Evolutionary conservation across 2,113 vertebrate genomes (phyloP).

Genomic region (Leucosticte australis): DNA sequence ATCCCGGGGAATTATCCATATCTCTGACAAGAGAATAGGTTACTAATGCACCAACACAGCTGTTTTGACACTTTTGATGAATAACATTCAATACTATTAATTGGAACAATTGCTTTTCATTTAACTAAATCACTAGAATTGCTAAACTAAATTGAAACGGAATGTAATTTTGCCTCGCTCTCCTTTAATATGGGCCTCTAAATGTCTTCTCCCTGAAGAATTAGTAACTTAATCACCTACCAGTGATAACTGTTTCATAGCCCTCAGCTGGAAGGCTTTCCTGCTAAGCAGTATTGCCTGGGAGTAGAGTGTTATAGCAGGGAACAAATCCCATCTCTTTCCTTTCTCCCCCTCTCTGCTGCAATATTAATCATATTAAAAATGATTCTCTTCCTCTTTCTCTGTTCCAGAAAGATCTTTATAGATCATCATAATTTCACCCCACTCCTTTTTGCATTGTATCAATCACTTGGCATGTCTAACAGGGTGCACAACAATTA

Average conservation of each 20-base stretch:
- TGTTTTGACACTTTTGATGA: slow-evolving; percentile 88
- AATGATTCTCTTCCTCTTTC: slow-evolving; percentile 49
- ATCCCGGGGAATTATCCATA: slow-evolving; percentile 74
- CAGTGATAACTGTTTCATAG: slow-evolving; percentile 85
- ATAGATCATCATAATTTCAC: slow-evolving; percentile 47
- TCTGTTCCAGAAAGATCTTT: slow-evolving; percentile 58
- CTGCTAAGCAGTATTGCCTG: slow-evolving; percentile 67
- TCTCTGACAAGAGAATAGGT: slow-evolving; percentile 82
- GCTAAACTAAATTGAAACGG: slow-evolving; percentile 85
- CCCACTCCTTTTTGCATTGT: slow-evolving; percentile 26
- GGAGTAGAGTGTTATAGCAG: slow-evolving; percentile 52
- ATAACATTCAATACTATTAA: slow-evolving; percentile 93
- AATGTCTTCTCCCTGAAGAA: slow-evolving; percentile 86
- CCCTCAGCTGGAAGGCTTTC: slow-evolving; percentile 79
- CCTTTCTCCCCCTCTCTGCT: slow-evolving; percentile 43
- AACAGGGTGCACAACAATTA: slow-evolving; percentile 63
- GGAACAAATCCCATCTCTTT: slow-evolving; percentile 61
- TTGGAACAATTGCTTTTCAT: slow-evolving; percentile 91
- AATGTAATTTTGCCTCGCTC: slow-evolving; percentile 83
- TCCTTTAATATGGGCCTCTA: slow-evolving; percentile 81
- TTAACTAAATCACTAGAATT: slow-evolving; percentile 87
- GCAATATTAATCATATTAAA: slow-evolving; percentile 71
- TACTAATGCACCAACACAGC: slow-evolving; percentile 83
- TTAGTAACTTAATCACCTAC: slow-evolving; percentile 87
- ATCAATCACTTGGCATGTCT: slow-evolving; percentile 62